Percentiles rank a stretch among this genome's conserved stretches.
Evolutionary conservation across 2,113 vertebrate species (phyloP).

Genomic region (Xiphias gladius): DNA sequence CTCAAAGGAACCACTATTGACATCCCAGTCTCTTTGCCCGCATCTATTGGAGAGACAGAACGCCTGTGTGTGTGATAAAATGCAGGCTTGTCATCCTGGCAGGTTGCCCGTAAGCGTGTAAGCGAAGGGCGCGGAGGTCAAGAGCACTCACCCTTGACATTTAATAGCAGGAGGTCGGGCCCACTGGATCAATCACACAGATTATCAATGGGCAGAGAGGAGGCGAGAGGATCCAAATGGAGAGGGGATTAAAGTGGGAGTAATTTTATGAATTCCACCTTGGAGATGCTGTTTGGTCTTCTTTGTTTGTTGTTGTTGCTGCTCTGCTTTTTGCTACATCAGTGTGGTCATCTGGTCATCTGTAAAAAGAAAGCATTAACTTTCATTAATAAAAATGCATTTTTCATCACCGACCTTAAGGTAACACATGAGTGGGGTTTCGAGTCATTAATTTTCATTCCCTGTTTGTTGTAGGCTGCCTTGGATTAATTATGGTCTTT

Average conservation of each 20-base stretch:
- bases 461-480: background rate
- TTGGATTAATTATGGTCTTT: background rate
- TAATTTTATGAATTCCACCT: constrained; percentile 11
- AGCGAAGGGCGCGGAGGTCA: constrained; percentile 47
- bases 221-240: constrained; percentile 41
- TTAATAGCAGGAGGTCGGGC: constrained; percentile 57
- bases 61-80: constrained; percentile 31
- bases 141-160: constrained; percentile 69
- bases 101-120: constrained; percentile 27
- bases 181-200: constrained; percentile 41
- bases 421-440: background rate
- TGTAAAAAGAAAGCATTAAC: background rate
- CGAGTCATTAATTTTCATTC: constrained; percentile 2
- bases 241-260: constrained; percentile 8
- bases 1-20: constrained; percentile 77
- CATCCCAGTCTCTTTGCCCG: constrained; percentile 55
- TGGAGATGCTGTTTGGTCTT: background rate
- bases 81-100: constrained; percentile 18
- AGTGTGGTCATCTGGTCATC: background rate
- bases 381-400: background rate
- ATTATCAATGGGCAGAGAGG: constrained; percentile 42
- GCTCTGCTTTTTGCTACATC: background rate
- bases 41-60: constrained; percentile 27
- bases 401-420: background rate
- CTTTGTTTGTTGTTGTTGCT: background rate